A percentile compares a stretch with the other conserved stretches of the same genome.
Conservation (phyloP, 2,888 invertebrate species). For the Acleris emargana region DNA sequence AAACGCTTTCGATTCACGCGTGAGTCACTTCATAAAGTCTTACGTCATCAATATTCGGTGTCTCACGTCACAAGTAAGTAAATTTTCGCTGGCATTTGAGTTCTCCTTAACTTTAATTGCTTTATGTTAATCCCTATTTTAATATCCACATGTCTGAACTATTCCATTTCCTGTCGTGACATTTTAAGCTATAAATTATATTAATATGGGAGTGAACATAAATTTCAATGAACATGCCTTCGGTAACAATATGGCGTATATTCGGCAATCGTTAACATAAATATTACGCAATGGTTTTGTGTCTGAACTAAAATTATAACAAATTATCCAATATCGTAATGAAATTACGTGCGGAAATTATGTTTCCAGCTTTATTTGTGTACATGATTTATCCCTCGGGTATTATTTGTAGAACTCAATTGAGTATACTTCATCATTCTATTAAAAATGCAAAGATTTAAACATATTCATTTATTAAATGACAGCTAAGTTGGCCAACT, state of each 20-base stretch:
- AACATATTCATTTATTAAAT: too few species aligned
- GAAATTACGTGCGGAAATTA: background rate
- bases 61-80: background rate
- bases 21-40: background rate
- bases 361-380: background rate
- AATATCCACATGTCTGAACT: slow-evolving; percentile 29
- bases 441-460: too few species aligned
- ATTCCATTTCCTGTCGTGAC: slow-evolving; percentile 33
- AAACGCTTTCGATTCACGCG: slow-evolving; percentile 34
- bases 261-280: slow-evolving; percentile 34
- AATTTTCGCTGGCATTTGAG: slow-evolving; percentile 22
- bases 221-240: slow-evolving; percentile 26
- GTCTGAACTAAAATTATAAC: slow-evolving; percentile 13
- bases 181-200: slow-evolving; percentile 35
- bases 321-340: slow-evolving; percentile 11
- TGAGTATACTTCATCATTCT: background rate
- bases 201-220: slow-evolving; percentile 34
- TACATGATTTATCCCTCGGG: background rate
- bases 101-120: slow-evolving; percentile 28
- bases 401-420: background rate
- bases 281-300: slow-evolving; percentile 28
- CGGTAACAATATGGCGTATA: slow-evolving; percentile 34
- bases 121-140: slow-evolving; percentile 27
- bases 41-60: background rate
- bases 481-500: too few species aligned